Evolutionary conservation across 1,140 invertebrate species (phyloP).

Genomic region (Parasteatoda tepidariorum): DNA sequence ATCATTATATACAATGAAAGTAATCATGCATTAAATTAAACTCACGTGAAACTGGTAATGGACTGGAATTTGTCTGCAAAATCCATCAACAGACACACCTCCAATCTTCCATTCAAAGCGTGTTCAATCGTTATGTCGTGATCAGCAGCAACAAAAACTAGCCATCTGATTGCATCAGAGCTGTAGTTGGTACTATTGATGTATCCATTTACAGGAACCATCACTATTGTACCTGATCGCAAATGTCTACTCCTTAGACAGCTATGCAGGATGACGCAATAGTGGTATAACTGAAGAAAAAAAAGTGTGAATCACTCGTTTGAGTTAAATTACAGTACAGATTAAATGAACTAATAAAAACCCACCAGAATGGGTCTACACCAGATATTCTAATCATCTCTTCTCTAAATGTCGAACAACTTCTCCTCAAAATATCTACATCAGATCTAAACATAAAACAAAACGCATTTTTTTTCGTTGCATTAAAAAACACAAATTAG

Average conservation of each 20-base stretch:
- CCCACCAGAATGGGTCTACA: too few relatives aligned
- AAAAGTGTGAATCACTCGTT: not conserved
- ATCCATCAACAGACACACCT: too few relatives aligned
- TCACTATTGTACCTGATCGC: slow-evolving; percentile 21
- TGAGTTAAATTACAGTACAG: not conserved
- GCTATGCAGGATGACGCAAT: slow-evolving; percentile 29
- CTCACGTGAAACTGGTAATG: not conserved
- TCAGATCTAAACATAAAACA: slow-evolving; percentile 38
- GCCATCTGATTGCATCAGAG: slow-evolving; percentile 20
- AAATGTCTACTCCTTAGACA: slow-evolving; percentile 1
- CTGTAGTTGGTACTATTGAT: not conserved
- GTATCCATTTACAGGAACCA: slow-evolving; percentile 41
- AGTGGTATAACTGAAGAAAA: not conserved
- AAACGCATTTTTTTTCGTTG: too few relatives aligned
- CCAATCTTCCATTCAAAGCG: not conserved
- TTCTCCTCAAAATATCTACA: too few relatives aligned
- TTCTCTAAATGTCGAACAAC: slow-evolving; percentile 13
- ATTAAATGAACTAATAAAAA: not conserved
- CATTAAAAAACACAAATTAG: too few relatives aligned
- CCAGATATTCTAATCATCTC: too few relatives aligned
- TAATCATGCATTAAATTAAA: not conserved
- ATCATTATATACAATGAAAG: not conserved
- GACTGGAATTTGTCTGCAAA: too few relatives aligned
- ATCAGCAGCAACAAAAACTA: slow-evolving; percentile 4
- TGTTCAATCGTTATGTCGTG: not conserved